Percentiles rank a stretch among this genome's conserved stretches.
Evolutionary conservation across 2,797 vertebrate genomes (phyloP).

Genomic region (Ibycter americanus): DNA sequence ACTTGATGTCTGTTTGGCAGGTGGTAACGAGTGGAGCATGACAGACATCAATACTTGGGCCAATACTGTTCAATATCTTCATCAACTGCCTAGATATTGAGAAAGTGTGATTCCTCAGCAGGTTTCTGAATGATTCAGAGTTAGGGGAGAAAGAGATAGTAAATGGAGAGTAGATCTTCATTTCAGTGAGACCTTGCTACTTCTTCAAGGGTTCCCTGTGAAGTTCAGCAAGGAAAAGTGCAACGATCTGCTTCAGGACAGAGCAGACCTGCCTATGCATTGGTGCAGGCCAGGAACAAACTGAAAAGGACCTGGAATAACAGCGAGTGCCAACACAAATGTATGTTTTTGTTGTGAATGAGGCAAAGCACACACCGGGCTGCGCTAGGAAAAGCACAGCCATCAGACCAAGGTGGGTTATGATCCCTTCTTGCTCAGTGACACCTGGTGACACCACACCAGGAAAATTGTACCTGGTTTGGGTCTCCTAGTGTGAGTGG

Average conservation of each 20-base stretch:
- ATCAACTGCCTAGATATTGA: background rate
- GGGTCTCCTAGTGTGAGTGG: background rate
- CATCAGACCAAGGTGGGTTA: background rate
- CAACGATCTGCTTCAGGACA: background rate
- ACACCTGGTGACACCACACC: background rate
- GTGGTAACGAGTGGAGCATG: background rate
- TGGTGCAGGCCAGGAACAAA: background rate
- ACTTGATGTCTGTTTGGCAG: background rate
- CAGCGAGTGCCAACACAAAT: rapidly evolving
- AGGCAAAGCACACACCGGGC: rapidly evolving
- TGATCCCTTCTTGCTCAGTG: background rate
- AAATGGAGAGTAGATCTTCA: background rate
- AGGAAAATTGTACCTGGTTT: background rate
- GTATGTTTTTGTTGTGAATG: background rate
- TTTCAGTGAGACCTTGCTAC: background rate
- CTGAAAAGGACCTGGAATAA: background rate
- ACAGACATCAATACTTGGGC: background rate
- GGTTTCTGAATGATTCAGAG: background rate
- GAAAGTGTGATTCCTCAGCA: background rate
- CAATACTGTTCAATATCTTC: background rate
- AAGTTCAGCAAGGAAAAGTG: background rate
- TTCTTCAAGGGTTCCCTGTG: too few relatives aligned
- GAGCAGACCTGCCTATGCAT: background rate
- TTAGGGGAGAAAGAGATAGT: background rate
- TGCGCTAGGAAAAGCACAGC: background rate